Conservation (phyloP, 1,140 invertebrate genomes). For the Varroa destructor region DNA sequence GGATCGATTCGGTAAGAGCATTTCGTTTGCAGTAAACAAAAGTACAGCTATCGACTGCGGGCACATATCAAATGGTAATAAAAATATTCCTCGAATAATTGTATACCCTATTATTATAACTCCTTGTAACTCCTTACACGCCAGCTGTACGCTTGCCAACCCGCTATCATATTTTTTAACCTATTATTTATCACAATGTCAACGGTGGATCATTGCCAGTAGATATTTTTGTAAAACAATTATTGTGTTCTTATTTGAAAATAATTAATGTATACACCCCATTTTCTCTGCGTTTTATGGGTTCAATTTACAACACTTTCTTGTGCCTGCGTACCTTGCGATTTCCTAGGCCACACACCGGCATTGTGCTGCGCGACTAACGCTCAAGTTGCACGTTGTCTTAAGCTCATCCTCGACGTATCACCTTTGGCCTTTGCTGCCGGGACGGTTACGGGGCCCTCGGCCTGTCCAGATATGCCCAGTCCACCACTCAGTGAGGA, state of each 20-base stretch:
- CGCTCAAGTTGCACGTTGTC: slow-evolving; percentile 23
- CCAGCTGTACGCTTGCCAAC: background rate
- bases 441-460: background rate
- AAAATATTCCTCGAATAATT: too few species aligned
- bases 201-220: too few species aligned
- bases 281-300: too few species aligned
- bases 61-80: too few species aligned
- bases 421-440: slow-evolving; percentile 21
- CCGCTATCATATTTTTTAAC: background rate
- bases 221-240: too few species aligned
- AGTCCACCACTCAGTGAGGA: slow-evolving; percentile 25
- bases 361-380: slow-evolving; percentile 27
- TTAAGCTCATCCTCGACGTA: slow-evolving; percentile 25
- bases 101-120: background rate
- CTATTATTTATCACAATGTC: too few species aligned
- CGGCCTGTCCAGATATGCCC: slow-evolving; percentile 13
- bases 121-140: background rate
- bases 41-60: too few species aligned
- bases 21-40: too few species aligned
- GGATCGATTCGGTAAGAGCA: slow-evolving; percentile 18
- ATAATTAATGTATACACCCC: too few species aligned
- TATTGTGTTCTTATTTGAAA: too few species aligned
- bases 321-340: too few species aligned
- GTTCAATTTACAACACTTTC: too few species aligned
- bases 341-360: slow-evolving; percentile 2